A percentile compares a stretch with the other conserved stretches of the same genome.
phyloP scores from a whole-genome alignment of 2,797 vertebrate species.

The Heteromormyrus szaboi region DNA sequence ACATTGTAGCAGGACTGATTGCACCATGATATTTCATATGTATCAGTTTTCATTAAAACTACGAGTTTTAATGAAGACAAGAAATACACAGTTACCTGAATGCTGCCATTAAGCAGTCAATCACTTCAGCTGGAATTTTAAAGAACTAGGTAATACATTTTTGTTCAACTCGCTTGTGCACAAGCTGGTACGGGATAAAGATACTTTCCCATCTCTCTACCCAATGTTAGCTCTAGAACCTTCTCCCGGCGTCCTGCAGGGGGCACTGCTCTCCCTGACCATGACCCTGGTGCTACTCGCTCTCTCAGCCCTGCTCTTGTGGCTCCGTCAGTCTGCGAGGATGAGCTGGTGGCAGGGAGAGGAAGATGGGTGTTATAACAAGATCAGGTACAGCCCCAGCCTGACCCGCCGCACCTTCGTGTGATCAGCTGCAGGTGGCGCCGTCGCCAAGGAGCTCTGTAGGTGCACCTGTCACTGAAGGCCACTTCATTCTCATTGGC shows the following conservation, averaged over 20 bases:
- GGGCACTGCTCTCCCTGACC: slow-evolving; percentile 58
- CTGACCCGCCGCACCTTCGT: slow-evolving; percentile 67
- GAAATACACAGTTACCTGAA: not conserved
- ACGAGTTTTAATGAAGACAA: not conserved
- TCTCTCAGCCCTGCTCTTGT: slow-evolving; percentile 58
- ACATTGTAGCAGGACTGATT: not conserved
- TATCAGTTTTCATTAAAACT: not conserved
- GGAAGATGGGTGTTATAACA: slow-evolving; percentile 56
- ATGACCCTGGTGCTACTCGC: slow-evolving; percentile 65
- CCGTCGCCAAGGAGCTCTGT: not conserved
- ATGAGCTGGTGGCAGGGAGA: slow-evolving; percentile 44
- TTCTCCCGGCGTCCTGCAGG: slow-evolving; percentile 59
- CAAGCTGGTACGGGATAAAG: not conserved
- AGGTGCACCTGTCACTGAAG: not conserved
- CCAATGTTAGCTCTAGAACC: slow-evolving; percentile 41
- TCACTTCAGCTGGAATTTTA: not conserved
- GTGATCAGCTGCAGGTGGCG: slow-evolving; percentile 34
- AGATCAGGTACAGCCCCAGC: slow-evolving; percentile 57
- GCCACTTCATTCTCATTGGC: not conserved
- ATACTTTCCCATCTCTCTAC: not conserved
- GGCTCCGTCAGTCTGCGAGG: slow-evolving; percentile 62
- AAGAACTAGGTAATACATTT: not conserved
- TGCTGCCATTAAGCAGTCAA: not conserved
- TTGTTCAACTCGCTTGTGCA: not conserved
- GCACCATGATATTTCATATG: not conserved